Base-by-base conservation (phyloP, 1,140 invertebrate genomes). In the Drosophila fuyamai region DNA sequence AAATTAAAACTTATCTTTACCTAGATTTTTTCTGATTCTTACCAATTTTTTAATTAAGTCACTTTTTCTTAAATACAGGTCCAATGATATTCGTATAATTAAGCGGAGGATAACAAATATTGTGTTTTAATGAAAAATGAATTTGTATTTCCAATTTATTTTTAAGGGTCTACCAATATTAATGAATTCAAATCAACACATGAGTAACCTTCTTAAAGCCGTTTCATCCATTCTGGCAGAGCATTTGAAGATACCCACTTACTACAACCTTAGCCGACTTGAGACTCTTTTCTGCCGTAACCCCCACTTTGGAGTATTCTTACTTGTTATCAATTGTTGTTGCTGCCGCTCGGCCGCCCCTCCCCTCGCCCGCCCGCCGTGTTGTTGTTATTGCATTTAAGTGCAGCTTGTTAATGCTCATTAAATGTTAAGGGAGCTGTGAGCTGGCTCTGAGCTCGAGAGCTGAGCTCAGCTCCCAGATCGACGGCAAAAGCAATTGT, bases 381-480 rank as follows among this genome's bases (percentile, higher is more conserved):
- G 55, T 62, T 79, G 55, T 81, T 84, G 84, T 89, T 89, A 80
- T 84, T 89, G 81, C 66, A 78, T 78, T 89, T 84, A 89, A 89
- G 84, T 89, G 85, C 84, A 89, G 85, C 84, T 89, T 89, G 84
- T 89, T 89, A 89, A 89, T 90, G 84, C 84, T 89, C 80, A 89
- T 89, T 89, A 89, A 89, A 86, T 88, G 82, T 86, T 89, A 89
- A 89, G 76, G 84, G 81, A 88, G 59, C 67, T 57, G 65, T 47
- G 56, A 63, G 61, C 61, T 16, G 36, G 65, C 66, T 71, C 67
- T 41, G 67, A 70, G 53, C 50, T 55, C 27, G 51, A 71, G 53
- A 57, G 63, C 67, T 46, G 62, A 50, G 55, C 57, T 43, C 57
- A 63, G 63, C 63, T 65, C 44, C 44, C 62, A n/a, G 48, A 51